phyloP scores from a whole-genome alignment of 2,797 vertebrate species.

The Siniperca undulata region DNA sequence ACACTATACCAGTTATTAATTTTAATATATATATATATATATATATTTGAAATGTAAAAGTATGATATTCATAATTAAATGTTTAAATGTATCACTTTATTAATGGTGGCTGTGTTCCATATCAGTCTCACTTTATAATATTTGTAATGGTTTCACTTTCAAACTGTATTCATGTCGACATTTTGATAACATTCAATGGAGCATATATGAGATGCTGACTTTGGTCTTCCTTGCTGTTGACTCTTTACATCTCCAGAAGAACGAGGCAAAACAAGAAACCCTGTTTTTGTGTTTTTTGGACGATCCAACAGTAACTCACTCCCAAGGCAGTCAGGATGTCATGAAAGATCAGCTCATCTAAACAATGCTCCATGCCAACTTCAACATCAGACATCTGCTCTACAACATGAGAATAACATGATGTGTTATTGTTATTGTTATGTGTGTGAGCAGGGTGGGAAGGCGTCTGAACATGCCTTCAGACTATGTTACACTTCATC shows the following conservation, averaged over 20 bases:
- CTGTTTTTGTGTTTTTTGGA: neutral
- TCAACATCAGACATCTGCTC: constrained; percentile 48
- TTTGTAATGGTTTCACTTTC: neutral
- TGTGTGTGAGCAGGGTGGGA: constrained; percentile 8
- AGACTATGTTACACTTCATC: neutral
- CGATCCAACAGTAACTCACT: neutral
- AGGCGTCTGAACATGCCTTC: neutral
- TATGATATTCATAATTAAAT: neutral
- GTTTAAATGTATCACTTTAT: neutral
- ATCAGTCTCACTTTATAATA: neutral
- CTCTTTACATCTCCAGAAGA: neutral
- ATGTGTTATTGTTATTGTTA: neutral
- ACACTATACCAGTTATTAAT: no score
- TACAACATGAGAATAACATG: constrained; percentile 9
- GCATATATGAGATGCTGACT: neutral
- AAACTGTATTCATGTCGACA: no score
- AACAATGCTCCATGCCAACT: constrained; percentile 30
- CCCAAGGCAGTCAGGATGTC: constrained; percentile 29
- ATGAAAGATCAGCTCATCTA: constrained; percentile 33
- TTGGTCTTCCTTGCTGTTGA: neutral
- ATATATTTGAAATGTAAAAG: neutral
- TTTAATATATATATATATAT: no score
- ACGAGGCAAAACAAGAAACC: neutral
- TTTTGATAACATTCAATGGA: neutral
- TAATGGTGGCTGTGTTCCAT: neutral